These are phyloP conservation scores for Stylophora pistillata DNA, from an alignment of 64 coral and sea anemone genomes.

Conservation along the genomic window DNA sequence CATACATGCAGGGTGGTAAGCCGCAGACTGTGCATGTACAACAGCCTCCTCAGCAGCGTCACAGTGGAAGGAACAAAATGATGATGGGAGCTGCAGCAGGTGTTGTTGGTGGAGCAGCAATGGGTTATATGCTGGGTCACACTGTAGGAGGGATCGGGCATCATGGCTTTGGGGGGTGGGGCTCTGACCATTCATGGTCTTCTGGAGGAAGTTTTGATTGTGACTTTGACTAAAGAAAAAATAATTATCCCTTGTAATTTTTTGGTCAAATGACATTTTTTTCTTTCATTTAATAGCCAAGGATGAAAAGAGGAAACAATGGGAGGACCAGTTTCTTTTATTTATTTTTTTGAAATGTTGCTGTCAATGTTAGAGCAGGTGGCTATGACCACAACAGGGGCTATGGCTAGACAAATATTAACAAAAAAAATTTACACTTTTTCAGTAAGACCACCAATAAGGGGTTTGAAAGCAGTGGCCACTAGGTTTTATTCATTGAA, in stretches of 20 bases:
- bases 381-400: no score
- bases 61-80: conserved; percentile 77
- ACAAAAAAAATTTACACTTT: no score
- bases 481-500: no score
- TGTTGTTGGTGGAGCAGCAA: conserved; percentile 78
- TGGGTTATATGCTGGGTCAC: conserved; percentile 90
- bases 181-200: conserved; percentile 93
- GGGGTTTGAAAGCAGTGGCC: no score
- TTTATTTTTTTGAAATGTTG: no score
- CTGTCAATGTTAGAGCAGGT: no score
- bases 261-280: neutral
- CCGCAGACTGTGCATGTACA: conserved; percentile 94
- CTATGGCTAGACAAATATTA: no score
- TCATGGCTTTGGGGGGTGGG: conserved; percentile 84
- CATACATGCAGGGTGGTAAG: conserved; percentile 53
- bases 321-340: no score
- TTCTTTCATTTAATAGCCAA: neutral
- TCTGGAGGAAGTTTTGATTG: conserved; percentile 96
- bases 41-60: conserved; percentile 45
- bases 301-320: no score
- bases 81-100: conserved; percentile 90
- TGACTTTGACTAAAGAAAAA: conserved; percentile 72
- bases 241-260: neutral
- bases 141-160: conserved; percentile 74
- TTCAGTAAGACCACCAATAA: no score